Conservation (phyloP, 2,113 vertebrate genomes). For the Larimichthys polyactis region DNA sequence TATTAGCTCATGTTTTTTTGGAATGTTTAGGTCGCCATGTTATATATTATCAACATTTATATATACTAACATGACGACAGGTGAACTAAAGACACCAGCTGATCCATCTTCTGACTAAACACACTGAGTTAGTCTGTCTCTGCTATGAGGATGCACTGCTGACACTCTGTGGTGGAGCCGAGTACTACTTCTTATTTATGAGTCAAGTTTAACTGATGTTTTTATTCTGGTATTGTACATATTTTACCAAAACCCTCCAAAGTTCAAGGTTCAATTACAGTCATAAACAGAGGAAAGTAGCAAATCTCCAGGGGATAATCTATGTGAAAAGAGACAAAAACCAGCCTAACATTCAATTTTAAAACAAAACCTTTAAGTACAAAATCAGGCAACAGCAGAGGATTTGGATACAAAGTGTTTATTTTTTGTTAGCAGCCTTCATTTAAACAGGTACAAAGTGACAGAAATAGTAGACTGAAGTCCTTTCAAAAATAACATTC, state of each 20-base stretch:
- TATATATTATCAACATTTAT: too few relatives aligned
- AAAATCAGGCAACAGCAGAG: background rate
- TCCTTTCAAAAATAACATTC: background rate
- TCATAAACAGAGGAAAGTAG: background rate
- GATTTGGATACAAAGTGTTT: background rate
- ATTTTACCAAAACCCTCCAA: background rate
- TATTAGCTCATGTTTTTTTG: background rate
- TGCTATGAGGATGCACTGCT: conserved; percentile 6
- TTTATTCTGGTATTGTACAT: background rate
- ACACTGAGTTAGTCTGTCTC: too few relatives aligned
- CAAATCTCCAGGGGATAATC: background rate
- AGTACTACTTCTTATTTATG: background rate
- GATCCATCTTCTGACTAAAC: too few relatives aligned
- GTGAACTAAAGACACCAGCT: too few relatives aligned
- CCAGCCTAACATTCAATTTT: background rate
- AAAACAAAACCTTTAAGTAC: background rate
- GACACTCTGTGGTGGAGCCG: conserved; percentile 43
- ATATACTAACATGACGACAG: too few relatives aligned
- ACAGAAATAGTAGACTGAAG: background rate
- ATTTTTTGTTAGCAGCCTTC: too few relatives aligned
- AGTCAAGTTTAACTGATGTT: background rate
- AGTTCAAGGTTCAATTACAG: background rate
- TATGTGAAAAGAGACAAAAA: background rate
- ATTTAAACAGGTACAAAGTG: background rate
- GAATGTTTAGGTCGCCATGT: background rate